Conservation (phyloP, 2,888 invertebrate species). For the Heliconius erato region DNA sequence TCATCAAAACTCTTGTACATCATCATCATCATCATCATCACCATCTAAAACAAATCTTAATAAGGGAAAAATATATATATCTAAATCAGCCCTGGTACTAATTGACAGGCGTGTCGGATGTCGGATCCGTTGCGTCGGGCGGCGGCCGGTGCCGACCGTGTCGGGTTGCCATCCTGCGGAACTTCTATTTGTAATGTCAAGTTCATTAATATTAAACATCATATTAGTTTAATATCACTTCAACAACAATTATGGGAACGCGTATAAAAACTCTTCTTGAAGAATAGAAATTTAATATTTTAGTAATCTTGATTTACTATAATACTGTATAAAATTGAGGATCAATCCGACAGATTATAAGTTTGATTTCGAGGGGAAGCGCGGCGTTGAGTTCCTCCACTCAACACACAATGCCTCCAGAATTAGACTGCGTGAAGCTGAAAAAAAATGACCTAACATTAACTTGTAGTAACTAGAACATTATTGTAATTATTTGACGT, state of each 20-base stretch:
- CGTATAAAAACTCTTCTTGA: background rate
- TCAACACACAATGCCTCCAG: no score
- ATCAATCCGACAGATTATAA: no score
- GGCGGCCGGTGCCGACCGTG: conserved; percentile 44
- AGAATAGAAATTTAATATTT: background rate
- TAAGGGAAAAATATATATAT: conserved; percentile 7
- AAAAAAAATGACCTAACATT: no score
- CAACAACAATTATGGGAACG: background rate
- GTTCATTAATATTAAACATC: conserved; percentile 44
- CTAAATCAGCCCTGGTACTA: conserved; percentile 52
- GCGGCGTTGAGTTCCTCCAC: no score
- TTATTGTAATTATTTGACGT: no score
- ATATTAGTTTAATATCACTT: background rate
- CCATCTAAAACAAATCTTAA: conserved; percentile 19
- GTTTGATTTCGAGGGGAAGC: no score
- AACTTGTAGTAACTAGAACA: no score
- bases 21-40: background rate
- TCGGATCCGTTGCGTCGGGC: conserved; percentile 54
- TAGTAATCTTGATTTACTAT: background rate
- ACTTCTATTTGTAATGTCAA: conserved; percentile 55
- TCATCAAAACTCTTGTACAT: background rate
- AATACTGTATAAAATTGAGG: no score
- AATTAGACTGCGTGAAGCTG: no score
- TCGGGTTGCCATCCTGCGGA: conserved; percentile 62
- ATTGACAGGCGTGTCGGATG: conserved; percentile 54